phyloP scores from a whole-genome alignment of 2,113 vertebrate genomes.

The Hystrix brachyura region DNA sequence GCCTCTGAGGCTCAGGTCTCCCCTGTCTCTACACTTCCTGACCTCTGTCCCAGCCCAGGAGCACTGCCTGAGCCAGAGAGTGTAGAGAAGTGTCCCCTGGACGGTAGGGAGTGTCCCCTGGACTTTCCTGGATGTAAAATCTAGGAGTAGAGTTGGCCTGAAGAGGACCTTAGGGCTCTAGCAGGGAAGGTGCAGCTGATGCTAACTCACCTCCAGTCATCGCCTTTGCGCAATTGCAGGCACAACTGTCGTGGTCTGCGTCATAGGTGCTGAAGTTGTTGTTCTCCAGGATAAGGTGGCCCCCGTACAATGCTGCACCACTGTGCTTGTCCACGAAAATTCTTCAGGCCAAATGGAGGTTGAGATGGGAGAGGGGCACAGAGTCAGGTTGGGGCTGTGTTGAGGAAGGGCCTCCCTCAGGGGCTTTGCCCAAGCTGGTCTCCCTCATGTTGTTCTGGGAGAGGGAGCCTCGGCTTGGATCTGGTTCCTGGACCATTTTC shows the following conservation, averaged over 20 bases:
- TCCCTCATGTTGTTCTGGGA: not conserved
- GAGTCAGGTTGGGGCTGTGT: not conserved
- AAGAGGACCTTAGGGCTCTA: not conserved
- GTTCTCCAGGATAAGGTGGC: not conserved
- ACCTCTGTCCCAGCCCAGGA: not conserved
- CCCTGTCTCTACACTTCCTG: too few species aligned
- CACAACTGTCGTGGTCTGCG: not conserved
- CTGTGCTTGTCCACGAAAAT: not conserved
- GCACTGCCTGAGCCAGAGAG: not conserved
- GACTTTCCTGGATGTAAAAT: not conserved
- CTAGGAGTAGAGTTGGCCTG: not conserved
- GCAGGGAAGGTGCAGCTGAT: not conserved
- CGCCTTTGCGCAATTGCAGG: not conserved
- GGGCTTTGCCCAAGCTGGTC: not conserved
- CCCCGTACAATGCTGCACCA: not conserved
- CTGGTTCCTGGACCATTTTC: not conserved
- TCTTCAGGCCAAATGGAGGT: not conserved
- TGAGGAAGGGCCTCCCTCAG: not conserved
- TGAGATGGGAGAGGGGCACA: not conserved
- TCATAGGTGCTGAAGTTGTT: not conserved
- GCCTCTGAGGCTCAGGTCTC: too few species aligned
- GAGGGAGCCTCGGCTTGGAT: not conserved
- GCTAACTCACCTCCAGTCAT: not conserved
- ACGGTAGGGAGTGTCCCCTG: too few species aligned
- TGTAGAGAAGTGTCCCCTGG: too few species aligned